Evolutionary conservation across 2,113 vertebrate genomes (phyloP).

Genomic region (Fregata magnificens): DNA sequence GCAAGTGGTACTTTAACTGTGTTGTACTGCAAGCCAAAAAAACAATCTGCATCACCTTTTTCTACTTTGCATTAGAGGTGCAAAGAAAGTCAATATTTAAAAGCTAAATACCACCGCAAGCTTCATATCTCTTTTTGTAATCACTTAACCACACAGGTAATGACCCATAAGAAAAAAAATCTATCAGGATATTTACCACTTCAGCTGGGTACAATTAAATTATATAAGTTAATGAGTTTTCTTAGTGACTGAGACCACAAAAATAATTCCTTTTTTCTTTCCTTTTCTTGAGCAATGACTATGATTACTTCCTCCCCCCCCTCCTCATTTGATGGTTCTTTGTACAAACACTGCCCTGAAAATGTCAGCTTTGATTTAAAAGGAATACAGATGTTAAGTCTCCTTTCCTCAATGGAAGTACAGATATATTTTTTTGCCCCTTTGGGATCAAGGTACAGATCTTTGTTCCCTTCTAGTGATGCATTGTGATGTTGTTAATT

Average conservation of each 20-base stretch:
- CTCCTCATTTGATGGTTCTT: background rate
- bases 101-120: background rate
- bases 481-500: background rate
- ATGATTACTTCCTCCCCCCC: background rate
- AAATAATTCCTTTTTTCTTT: background rate
- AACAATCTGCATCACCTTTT: background rate
- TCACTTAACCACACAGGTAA: constrained; percentile 13
- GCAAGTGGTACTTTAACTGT: background rate
- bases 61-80: background rate
- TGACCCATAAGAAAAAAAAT: constrained; percentile 53
- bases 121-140: constrained; percentile 48
- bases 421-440: background rate
- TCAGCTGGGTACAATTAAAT: constrained; percentile 20
- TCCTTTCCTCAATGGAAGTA: background rate
- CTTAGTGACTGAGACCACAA: constrained; percentile 3
- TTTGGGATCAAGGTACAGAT: background rate
- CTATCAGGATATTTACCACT: constrained; percentile 38
- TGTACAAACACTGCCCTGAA: background rate
- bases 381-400: background rate
- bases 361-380: constrained; percentile 20
- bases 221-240: constrained; percentile 37
- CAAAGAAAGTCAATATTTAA: constrained; percentile 43
- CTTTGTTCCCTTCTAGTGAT: background rate
- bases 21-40: background rate
- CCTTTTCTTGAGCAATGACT: background rate